Base-by-base conservation (phyloP, 2,113 vertebrate genomes). In the Microcebus ravelobensis region DNA sequence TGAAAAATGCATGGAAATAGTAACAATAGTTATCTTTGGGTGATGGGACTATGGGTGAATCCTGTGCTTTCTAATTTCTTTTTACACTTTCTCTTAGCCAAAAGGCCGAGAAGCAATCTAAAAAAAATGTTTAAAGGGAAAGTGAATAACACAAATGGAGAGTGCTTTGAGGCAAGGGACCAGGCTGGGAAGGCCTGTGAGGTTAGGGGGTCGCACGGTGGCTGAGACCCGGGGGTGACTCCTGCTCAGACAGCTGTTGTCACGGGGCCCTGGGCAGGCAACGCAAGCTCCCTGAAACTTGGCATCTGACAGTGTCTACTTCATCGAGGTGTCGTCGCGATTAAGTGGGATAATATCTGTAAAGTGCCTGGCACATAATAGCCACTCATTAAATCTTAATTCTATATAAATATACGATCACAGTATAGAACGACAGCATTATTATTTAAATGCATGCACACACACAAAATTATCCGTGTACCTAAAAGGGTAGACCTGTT, bases 171-270 rank as follows among this genome's bases (percentile, higher is more conserved):
- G 5, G 31, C 34, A 36, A 42, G 20, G 23, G 31, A 14, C 6
- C 67, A 25, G 39, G 45, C 39, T 61, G n/a, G 6, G 18, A 8
- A 79, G 48, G 36, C 27, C 59, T 23, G 3, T 14, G 9, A 48
- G 25, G 36, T 3, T 18, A 8, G 48, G 48, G 29, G 70, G n/a
- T 6, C 0, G 0, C 5, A 14, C 11, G 79, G 25, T 45, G 20
- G 79, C 61, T 3, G 20, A 36, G 57, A 8, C 3, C 45, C 20
- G 31, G 20, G 67, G 27, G 27, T n/a, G 74, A 67, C 25, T 45
- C 39, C 14, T 36, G 42, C 70, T n/a, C 55, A 29, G 70, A 57
- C 18, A 13, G 2, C 8, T 12, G 0, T 73, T 7, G 5, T 52
- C 27, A 17, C 12, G 76, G 63, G 80, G 11, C 70, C 84, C 50